Evolutionary conservation across 2,888 invertebrate species (phyloP), one percentile per base, ranked within the genome.

Genomic region (Dynastes grantii): DNA sequence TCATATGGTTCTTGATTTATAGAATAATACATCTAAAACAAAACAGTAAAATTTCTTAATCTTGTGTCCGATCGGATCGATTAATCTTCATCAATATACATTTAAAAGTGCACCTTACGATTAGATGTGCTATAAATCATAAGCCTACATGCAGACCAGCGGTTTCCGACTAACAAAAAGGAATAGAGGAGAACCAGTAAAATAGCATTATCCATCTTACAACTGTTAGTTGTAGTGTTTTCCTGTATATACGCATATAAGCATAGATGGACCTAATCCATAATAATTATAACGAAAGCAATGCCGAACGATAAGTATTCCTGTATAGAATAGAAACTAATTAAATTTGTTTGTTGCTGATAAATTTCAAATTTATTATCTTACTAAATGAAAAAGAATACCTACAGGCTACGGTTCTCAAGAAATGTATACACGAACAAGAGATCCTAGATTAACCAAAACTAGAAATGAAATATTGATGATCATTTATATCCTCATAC

Each of bases 41-140:
- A 78, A 78, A 76, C 75, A 78, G 68, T 77, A 79, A 79, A 76
- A 77, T 79, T 77, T 77, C 77, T 76, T 79, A 79, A 79, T 79
- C 79, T 65, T 53, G 64, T 49, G 77, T 71, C 76, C 79, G 67
- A 79, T 79, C 77, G 73, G 29, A 37, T 63, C 79, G 49, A 79
- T 79, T 79, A 79, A 79, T 79, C 79, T 77, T 79, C 79, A 79
- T 79, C 79, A 79, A 79, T 77, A 79, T 68, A 67, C 61, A 79
- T 79, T 75, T 77, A 79, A 79, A 79, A 79, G 77, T 79, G 79
- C 75, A 61, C 67, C 75, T 58, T 67, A 65, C 77, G 61, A 73
- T 67, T 65, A 65, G 61, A 76, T 32, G 68, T 49, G 75, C 67
- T 67, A 79, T 79, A 77, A 79, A 79, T 79, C 79, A 79, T 77